Conservation (phyloP, 1,140 invertebrate genomes). For the Orius insidiosus region DNA sequence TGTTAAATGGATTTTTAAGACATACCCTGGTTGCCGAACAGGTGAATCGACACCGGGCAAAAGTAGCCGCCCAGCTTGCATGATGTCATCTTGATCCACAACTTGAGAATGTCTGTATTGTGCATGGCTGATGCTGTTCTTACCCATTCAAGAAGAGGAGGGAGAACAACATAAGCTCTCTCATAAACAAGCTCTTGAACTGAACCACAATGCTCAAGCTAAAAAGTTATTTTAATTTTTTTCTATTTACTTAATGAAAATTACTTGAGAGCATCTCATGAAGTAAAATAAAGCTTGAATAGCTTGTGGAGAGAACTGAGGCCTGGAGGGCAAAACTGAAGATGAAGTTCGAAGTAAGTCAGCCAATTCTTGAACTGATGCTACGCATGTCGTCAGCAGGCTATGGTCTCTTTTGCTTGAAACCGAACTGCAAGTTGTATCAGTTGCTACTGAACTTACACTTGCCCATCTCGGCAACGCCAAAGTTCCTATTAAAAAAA, state of each 20-base stretch:
- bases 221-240: constrained; percentile 14
- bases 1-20: too few relatives aligned
- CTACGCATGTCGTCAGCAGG: constrained; percentile 74
- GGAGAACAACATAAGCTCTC: constrained; percentile 67
- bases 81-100: constrained; percentile 71
- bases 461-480: constrained; percentile 74
- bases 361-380: constrained; percentile 55
- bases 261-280: constrained; percentile 73
- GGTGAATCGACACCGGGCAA: constrained; percentile 79
- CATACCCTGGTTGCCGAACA: constrained; percentile 41
- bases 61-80: constrained; percentile 68
- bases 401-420: constrained; percentile 42
- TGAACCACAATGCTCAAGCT: constrained; percentile 42
- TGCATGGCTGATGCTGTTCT: constrained; percentile 64
- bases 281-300: constrained; percentile 71
- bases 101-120: constrained; percentile 59
- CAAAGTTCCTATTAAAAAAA: constrained; percentile 30
- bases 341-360: constrained; percentile 47
- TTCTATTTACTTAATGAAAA: constrained; percentile 9
- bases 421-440: constrained; percentile 24
- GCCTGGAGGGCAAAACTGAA: constrained; percentile 24
- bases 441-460: constrained; percentile 49
- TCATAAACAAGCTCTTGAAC: constrained; percentile 70
- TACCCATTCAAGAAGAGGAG: constrained; percentile 75
- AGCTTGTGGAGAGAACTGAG: constrained; percentile 43